These are phyloP conservation scores for Euthynnus affinis DNA, from an alignment of 2,797 vertebrate species.

Conservation along the genomic window DNA sequence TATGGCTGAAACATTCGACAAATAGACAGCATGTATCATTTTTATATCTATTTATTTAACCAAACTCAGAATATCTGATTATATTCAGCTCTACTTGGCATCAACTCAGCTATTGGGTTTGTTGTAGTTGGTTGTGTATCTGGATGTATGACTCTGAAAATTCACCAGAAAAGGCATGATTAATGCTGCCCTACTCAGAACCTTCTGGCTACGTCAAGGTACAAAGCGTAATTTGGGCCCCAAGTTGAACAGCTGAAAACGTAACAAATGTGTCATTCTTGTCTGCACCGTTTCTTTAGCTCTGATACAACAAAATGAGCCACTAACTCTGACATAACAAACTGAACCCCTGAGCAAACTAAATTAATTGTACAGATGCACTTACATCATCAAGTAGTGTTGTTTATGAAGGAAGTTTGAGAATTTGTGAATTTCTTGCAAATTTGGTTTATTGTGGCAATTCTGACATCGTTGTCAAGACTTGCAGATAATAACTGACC, in stretches of 20 bases:
- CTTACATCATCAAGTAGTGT: background rate
- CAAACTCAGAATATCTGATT: background rate
- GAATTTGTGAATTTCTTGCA: background rate
- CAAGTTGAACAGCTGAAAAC: background rate
- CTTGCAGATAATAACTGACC: background rate
- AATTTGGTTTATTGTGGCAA: background rate
- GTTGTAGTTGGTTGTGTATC: background rate
- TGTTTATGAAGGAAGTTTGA: background rate
- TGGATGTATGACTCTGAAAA: background rate
- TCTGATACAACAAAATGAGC: background rate
- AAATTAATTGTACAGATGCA: background rate
- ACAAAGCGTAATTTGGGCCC: slow-evolving; percentile 22
- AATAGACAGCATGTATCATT: background rate
- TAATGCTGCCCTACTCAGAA: background rate
- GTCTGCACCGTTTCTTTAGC: background rate
- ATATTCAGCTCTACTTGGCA: background rate
- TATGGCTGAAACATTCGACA: background rate
- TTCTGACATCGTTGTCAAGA: background rate
- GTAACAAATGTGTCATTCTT: background rate
- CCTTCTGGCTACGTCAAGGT: background rate
- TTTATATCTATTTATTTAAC: background rate
- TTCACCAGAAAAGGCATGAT: background rate
- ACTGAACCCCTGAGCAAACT: background rate
- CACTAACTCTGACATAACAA: slow-evolving; percentile 3
- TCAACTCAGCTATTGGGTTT: background rate